Conservation (phyloP, 2,888 invertebrate genomes). For the Ommatoiulus sabulosus region DNA sequence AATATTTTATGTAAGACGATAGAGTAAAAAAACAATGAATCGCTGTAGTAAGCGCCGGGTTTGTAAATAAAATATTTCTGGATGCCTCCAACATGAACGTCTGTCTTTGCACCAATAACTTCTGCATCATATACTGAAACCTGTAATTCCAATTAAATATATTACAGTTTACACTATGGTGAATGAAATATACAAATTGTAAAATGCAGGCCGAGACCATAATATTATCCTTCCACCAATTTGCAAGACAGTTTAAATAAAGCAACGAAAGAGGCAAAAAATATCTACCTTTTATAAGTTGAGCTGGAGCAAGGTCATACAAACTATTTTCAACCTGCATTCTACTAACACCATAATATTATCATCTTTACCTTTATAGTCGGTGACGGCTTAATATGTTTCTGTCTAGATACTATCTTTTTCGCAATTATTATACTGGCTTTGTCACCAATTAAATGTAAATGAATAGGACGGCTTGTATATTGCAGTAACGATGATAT, state of each 20-base stretch:
- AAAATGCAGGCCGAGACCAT: background rate
- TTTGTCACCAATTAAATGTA: constrained; percentile 58
- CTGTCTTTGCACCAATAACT: constrained; percentile 72
- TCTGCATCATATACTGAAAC: constrained; percentile 70
- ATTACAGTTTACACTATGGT: background rate
- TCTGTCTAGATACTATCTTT: constrained; percentile 44
- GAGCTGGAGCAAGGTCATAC: no score
- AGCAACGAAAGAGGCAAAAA: no score
- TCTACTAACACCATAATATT: background rate
- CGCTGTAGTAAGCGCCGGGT: constrained; percentile 81
- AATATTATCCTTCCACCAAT: background rate
- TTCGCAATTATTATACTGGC: constrained; percentile 56
- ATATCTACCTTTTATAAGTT: no score
- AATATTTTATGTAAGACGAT: constrained; percentile 79
- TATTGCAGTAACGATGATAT: constrained; percentile 54
- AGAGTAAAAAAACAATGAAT: constrained; percentile 82
- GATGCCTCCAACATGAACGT: constrained; percentile 76
- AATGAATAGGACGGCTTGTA: constrained; percentile 49
- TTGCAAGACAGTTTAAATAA: no score
- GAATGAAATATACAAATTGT: background rate
- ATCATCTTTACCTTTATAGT: constrained; percentile 11
- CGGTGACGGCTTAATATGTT: constrained; percentile 40
- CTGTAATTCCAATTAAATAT: constrained; percentile 53
- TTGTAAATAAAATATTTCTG: constrained; percentile 78
- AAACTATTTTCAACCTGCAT: background rate